Evolutionary conservation across 2,797 vertebrate species (phyloP).

Genomic region (Knipowitschia caucasica): DNA sequence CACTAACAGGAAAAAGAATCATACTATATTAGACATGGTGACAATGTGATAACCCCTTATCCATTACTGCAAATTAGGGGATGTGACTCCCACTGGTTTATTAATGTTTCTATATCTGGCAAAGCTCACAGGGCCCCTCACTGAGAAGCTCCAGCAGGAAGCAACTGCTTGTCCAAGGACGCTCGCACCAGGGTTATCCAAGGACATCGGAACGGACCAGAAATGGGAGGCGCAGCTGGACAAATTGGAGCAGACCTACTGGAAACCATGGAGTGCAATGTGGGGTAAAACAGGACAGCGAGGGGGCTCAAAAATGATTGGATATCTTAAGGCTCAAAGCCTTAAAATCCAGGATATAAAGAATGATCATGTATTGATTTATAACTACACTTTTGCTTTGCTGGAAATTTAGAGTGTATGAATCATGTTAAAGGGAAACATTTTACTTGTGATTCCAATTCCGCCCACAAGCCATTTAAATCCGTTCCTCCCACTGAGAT

Average conservation of each 20-base stretch:
- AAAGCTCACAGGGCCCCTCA: conserved; percentile 36
- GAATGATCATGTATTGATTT: conserved; percentile 33
- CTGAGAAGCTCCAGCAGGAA: conserved; percentile 52
- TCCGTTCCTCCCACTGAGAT: conserved; percentile 57
- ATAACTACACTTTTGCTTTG: too few relatives aligned
- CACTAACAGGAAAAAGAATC: not conserved
- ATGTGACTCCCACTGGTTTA: conserved; percentile 40
- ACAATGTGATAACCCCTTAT: conserved; percentile 29
- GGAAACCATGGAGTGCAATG: conserved; percentile 21
- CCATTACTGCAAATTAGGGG: conserved; percentile 60
- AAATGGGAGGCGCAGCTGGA: conserved; percentile 49
- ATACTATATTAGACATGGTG: conserved; percentile 9
- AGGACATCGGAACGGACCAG: conserved; percentile 43
- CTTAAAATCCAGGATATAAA: conserved; percentile 59
- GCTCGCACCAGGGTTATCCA: conserved; percentile 53
- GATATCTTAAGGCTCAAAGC: conserved; percentile 47
- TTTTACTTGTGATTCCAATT: conserved; percentile 47
- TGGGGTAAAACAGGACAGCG: conserved; percentile 11
- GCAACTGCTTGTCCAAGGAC: conserved; percentile 55
- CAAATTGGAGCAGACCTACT: conserved; percentile 49
- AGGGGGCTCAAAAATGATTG: conserved; percentile 22
- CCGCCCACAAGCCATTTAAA: conserved; percentile 56
- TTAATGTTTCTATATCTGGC: conserved; percentile 56
- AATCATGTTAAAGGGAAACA: conserved; percentile 34
- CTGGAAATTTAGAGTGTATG: too few relatives aligned